A percentile compares a stretch with the other conserved stretches of the same genome.
Evolutionary conservation across 2,797 vertebrate genomes (phyloP).

Genomic region (Gastrophryne carolinensis): DNA sequence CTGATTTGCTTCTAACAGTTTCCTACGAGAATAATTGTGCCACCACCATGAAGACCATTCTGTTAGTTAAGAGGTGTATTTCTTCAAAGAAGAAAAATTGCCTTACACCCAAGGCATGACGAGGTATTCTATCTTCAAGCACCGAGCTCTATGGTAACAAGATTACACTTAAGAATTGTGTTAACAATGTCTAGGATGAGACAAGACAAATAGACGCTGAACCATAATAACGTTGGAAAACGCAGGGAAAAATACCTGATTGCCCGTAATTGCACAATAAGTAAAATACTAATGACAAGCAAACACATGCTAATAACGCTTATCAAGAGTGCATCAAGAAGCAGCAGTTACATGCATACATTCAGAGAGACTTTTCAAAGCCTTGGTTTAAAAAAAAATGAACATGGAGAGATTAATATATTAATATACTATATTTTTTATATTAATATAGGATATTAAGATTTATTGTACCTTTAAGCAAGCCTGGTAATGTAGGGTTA

Average conservation of each 20-base stretch:
- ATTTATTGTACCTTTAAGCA: too few relatives aligned
- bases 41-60: constrained; percentile 43
- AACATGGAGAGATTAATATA: too few relatives aligned
- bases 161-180: constrained; percentile 55
- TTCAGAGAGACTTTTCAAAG: not conserved
- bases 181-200: constrained; percentile 51
- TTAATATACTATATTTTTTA: too few relatives aligned
- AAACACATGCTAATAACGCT: not conserved
- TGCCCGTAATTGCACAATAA: constrained; percentile 19
- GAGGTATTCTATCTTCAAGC: constrained; percentile 52
- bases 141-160: constrained; percentile 53
- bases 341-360: not conserved
- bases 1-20: constrained; percentile 52
- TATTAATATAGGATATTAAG: too few relatives aligned
- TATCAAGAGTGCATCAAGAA: not conserved
- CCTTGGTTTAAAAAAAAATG: too few relatives aligned
- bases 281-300: not conserved
- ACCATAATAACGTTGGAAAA: constrained; percentile 39
- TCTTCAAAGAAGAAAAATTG: constrained; percentile 57
- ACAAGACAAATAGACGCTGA: constrained; percentile 51
- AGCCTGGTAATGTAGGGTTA: too few relatives aligned
- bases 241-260: constrained; percentile 5
- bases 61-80: constrained; percentile 55
- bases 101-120: constrained; percentile 50
- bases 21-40: constrained; percentile 54